Conservation (phyloP, 2,113 vertebrate species). For the Notothenia rossii region DNA sequence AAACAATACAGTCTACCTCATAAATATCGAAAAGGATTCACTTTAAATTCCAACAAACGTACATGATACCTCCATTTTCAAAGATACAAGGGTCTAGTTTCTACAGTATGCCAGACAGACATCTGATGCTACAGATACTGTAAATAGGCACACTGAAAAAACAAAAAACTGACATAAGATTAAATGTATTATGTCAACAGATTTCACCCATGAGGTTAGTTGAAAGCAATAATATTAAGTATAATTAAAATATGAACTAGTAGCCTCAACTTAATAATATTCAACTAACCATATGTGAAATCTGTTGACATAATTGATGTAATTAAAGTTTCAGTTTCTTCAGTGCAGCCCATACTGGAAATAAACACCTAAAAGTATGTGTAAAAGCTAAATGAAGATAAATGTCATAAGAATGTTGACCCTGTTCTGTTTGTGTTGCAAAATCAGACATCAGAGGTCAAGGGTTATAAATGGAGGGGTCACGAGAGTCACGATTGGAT, state of each 20-base stretch:
- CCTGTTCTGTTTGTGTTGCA: constrained; percentile 37
- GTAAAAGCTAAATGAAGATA: background rate
- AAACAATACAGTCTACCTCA: background rate
- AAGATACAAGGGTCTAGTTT: background rate
- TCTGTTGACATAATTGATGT: no score
- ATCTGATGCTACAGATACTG: no score
- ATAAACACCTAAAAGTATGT: background rate
- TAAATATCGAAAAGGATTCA: background rate
- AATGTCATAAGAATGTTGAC: constrained; percentile 28
- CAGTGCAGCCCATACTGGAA: background rate
- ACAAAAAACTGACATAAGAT: no score
- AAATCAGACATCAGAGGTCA: constrained; percentile 47
- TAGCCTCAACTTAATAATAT: no score
- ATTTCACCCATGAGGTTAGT: no score
- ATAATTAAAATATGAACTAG: no score
- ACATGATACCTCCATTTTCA: background rate
- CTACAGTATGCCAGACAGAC: no score
- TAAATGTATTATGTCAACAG: no score
- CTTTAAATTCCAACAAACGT: background rate
- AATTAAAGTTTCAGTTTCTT: no score
- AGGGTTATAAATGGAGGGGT: constrained; percentile 59
- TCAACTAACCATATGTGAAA: no score
- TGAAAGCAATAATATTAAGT: no score
- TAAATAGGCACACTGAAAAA: no score
- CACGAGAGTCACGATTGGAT: constrained; percentile 56